phyloP scores from a whole-genome alignment of 2,113 vertebrate species.

The Varanus komodoensis region DNA sequence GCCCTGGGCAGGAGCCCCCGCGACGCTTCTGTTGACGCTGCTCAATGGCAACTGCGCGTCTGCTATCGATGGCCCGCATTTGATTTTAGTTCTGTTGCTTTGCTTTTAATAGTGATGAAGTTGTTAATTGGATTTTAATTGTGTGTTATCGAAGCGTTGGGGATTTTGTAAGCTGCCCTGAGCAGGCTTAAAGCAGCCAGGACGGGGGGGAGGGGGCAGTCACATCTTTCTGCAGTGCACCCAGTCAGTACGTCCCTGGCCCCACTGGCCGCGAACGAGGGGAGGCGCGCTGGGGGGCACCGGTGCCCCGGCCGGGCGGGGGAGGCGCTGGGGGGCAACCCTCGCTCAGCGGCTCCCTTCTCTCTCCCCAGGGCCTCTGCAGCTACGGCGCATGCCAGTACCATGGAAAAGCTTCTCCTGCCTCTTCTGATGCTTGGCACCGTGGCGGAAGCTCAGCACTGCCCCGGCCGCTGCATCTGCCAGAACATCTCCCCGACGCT shows the following conservation, averaged over 20 bases:
- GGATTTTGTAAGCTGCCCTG: background rate
- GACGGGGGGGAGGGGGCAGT: too few species aligned
- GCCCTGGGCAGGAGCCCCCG: background rate
- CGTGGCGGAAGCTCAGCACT: slow-evolving; percentile 83
- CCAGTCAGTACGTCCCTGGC: too few species aligned
- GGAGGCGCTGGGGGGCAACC: too few species aligned
- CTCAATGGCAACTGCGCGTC: background rate
- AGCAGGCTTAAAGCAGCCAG: background rate
- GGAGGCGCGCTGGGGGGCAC: too few species aligned
- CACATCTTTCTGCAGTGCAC: too few species aligned
- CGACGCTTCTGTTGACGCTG: background rate
- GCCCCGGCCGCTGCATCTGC: slow-evolving; percentile 92
- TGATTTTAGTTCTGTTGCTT: background rate
- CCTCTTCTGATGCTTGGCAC: slow-evolving; percentile 86
- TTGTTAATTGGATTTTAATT: background rate
- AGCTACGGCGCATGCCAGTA: slow-evolving; percentile 59
- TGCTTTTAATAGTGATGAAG: background rate
- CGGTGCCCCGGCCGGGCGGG: too few species aligned
- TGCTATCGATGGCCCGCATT: background rate
- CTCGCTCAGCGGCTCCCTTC: background rate
- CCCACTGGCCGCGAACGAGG: too few species aligned
- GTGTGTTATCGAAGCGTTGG: background rate
- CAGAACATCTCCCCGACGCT: slow-evolving; percentile 92
- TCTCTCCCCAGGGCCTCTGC: slow-evolving; percentile 71
- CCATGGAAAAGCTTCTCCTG: slow-evolving; percentile 88